A percentile compares a stretch with the other conserved stretches of the same genome.
phyloP scores from a whole-genome alignment of 2,113 vertebrate species.

The Cepphus grylle region DNA sequence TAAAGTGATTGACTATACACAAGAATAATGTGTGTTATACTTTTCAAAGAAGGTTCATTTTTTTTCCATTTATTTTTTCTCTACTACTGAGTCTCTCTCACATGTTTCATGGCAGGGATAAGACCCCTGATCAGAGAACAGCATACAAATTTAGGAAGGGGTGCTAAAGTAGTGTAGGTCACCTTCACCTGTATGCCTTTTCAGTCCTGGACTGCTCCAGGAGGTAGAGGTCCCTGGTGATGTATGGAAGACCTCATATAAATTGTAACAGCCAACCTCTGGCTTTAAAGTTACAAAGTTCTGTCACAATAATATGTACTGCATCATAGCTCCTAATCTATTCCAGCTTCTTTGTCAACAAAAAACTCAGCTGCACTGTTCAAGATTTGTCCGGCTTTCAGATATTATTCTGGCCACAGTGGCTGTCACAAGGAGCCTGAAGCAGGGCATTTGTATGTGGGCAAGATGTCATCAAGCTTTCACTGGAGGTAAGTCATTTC shows the following conservation, averaged over 20 bases:
- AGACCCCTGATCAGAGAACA: not conserved
- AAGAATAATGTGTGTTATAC: not conserved
- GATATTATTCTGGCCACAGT: too few species aligned
- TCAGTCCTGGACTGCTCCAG: not conserved
- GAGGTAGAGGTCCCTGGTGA: not conserved
- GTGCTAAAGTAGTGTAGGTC: not conserved
- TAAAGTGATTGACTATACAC: not conserved
- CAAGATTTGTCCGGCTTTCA: not conserved
- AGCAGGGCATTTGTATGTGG: fast-evolving
- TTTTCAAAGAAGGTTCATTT: not conserved
- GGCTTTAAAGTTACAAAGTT: fast-evolving
- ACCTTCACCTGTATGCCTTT: not conserved
- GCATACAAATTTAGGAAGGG: not conserved
- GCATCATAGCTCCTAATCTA: not conserved
- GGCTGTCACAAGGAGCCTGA: not conserved
- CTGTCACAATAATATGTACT: not conserved
- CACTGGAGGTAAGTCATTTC: not conserved
- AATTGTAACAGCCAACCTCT: not conserved
- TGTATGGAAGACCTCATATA: not conserved
- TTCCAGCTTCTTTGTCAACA: not conserved
- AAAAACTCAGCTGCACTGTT: not conserved
- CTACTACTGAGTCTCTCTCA: not conserved
- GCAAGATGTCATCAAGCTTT: fast-evolving
- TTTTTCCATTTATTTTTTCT: not conserved
- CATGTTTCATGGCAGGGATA: not conserved